These are phyloP conservation scores for Eclectus roratus DNA, from an alignment of 2,113 vertebrate species.

Conservation along the genomic window DNA sequence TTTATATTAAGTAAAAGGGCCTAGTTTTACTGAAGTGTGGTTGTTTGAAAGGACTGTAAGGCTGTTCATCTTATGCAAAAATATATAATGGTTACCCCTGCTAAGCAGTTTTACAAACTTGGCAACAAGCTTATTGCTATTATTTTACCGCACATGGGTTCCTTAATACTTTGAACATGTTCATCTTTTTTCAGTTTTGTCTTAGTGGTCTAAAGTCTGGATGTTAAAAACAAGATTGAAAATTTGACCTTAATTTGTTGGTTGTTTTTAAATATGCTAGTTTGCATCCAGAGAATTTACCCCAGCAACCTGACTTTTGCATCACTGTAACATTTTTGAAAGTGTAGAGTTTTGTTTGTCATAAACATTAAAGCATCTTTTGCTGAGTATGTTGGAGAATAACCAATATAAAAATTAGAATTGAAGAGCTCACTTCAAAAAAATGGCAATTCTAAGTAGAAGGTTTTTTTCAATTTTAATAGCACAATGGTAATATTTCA, in stretches of 20 bases:
- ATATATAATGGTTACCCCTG: neutral
- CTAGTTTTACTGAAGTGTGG: neutral
- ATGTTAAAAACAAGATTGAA: neutral
- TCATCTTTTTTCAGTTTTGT: neutral
- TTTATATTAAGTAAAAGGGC: neutral
- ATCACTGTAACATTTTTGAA: neutral
- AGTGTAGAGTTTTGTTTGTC: neutral
- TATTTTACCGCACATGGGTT: neutral
- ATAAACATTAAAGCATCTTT: neutral
- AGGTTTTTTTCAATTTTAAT: neutral
- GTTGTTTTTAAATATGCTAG: neutral
- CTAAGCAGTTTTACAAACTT: neutral
- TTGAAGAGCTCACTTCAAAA: neutral
- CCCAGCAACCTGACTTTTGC: neutral
- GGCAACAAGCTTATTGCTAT: neutral
- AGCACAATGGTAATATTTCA: neutral
- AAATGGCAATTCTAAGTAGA: neutral
- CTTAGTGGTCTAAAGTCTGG: neutral
- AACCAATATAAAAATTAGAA: neutral
- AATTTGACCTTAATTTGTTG: neutral
- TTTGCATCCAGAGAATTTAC: neutral
- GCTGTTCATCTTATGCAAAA: neutral
- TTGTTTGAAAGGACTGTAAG: neutral
- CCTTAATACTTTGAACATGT: neutral
- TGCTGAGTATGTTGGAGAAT: neutral